Evolutionary conservation across 2,888 invertebrate genomes (phyloP), one percentile per base, ranked within the genome.

Genomic region (Drosophila kuntzei): DNA sequence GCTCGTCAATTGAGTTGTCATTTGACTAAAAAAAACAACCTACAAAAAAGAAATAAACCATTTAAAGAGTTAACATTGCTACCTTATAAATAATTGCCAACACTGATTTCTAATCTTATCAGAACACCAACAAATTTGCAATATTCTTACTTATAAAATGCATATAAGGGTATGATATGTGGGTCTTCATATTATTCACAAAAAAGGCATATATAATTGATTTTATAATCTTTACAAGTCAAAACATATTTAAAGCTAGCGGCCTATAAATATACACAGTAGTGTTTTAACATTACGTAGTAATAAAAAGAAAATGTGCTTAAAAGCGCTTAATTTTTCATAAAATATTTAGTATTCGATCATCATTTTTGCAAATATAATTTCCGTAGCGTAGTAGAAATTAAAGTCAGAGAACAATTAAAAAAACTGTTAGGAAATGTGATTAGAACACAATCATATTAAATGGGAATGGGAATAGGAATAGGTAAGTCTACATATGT

Each of bases 81-180:
- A 66, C 37, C 43, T 78, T 61, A 62, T 62, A 36, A 65, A 58
- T 64, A 44, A 66, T 63, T 57, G 49, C 49, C 20, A 34, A 53
- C 37, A 59, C 36, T 55, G 72, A 65, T 67, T 68, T 60, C 34
- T 66, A 54, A 80, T 83, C 84, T 80, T 77, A 83, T 80, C 79
- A 39, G 14, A 14, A 43, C 39, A 39, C 36, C 32, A 59, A 47
- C 20, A 22, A 47, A 27, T 46, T 36, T 51, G 3, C 36, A 50
- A 51, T 46, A 5, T 4, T 18, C 44, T 71, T 62, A 41, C 18
- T 53, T 54, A 60, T 44, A 34, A 25, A 50, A 25, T 27, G 20
- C 32, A 18, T 25, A 25, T 14, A 14, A 6, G 5, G 2, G 16
- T 5, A 29, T 27, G 14, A 18, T 29, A 47, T 16, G 47, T 11